These are phyloP conservation scores for Rhopalosiphum padi DNA, from an alignment of 1,140 invertebrate genomes.

Conservation along the genomic window DNA sequence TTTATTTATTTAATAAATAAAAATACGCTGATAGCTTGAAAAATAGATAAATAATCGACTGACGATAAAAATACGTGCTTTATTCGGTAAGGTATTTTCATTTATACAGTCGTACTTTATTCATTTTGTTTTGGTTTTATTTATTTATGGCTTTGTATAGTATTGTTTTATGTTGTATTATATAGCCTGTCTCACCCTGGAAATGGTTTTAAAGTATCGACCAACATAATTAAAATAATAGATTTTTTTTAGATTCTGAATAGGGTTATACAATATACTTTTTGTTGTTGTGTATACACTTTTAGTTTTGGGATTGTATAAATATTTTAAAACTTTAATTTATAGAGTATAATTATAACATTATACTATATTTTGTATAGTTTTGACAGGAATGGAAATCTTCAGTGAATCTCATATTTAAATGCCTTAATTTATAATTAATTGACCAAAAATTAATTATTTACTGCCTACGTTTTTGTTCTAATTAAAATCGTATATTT, in stretches of 20 bases:
- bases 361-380: neutral
- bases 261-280: neutral
- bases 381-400: neutral
- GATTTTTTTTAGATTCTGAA: neutral
- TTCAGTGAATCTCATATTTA: neutral
- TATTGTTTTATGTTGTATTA: neutral
- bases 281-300: neutral
- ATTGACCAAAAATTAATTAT: neutral
- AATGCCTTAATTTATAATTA: neutral
- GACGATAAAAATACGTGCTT: neutral
- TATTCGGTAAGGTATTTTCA: neutral
- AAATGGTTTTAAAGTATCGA: neutral
- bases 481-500: neutral
- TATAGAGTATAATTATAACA: neutral
- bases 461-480: neutral
- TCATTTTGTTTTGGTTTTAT: neutral
- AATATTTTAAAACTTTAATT: conserved; percentile 11
- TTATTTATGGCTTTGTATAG: neutral
- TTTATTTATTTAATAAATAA: neutral
- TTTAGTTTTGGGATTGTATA: neutral
- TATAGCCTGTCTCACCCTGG: neutral
- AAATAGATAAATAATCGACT: neutral
- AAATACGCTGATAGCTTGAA: neutral
- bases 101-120: neutral
- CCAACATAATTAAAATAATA: conserved; percentile 12